Evolutionary conservation across 2,113 vertebrate genomes (phyloP), one percentile per base, ranked within the genome.

Genomic region (Erpornis zantholeuca): DNA sequence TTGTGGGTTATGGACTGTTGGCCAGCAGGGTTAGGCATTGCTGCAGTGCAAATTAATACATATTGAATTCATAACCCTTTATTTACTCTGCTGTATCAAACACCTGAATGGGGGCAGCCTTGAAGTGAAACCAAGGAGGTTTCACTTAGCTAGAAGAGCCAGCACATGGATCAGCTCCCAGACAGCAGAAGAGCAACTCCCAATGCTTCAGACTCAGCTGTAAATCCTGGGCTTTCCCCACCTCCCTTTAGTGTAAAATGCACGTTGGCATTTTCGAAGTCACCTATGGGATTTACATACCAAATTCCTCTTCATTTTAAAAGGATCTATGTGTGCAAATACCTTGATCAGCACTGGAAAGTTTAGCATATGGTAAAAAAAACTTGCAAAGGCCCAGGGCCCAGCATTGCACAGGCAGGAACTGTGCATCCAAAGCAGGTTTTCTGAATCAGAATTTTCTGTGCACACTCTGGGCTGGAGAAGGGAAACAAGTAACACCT

Each of bases 21-120:
- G 52, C 38, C 47, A 59, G 57, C 57, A 80, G 56, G 19, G 19
- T 6, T 16, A 52, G 40, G 31, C 22, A 20, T 8, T 61, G 29
- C 78, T 61, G 47, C 42, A 49, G n/a, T 15, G 31, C 35, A 42
- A 50, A 72, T 56, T 24, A 82, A 44, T 2, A 72, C 33, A 12
- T 15, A 45, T 8, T 21, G 69, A 35, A 82, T 49, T 36, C 12
- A 23, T 6, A 77, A 31, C 36, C 1, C 24, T 72, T 71, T 21
- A 15, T 31, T 47, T 25, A 6, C 44, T 71, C 29, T 75, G 65
- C 65, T 66, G 35, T 38, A 5, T 45, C 42, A 40, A 2, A 27
- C 17, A 57, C 31, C 36, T 0, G 0, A 81, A 54, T 1, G 1
- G 50, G 49, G 54, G 15, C 45, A 47, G 63, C 16, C 19, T 3